Evolutionary conservation across 2,888 invertebrate species (phyloP).

Genomic region (Synanthedon andrenaeformis): DNA sequence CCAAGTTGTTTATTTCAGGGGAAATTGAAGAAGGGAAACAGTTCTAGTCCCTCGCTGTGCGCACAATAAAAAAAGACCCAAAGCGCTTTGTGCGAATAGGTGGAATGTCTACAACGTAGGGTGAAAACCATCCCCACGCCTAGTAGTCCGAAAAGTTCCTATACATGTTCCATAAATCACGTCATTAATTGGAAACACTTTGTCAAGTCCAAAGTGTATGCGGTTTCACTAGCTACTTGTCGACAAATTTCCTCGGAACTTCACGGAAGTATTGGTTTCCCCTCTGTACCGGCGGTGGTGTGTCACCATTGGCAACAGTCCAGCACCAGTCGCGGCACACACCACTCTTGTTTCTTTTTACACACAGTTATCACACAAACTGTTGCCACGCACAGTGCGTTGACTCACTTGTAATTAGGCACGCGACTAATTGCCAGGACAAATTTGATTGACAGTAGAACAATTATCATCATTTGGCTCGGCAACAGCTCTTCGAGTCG

Average conservation of each 20-base stretch:
- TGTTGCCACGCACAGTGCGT: constrained; percentile 2
- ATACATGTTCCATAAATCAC: no score
- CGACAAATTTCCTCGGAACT: not conserved
- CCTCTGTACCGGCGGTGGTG: constrained; percentile 1
- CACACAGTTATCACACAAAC: not conserved
- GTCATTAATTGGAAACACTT: no score
- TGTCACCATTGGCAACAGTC: constrained; percentile 2
- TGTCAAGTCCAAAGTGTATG: not conserved
- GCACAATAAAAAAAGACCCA: no score
- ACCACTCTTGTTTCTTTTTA: not conserved
- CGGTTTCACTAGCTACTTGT: not conserved
- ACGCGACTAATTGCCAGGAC: not conserved
- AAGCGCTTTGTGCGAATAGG: no score
- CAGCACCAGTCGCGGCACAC: not conserved
- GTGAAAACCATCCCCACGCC: no score
- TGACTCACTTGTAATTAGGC: constrained; percentile 2
- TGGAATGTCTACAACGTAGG: no score
- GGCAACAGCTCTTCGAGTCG: no score
- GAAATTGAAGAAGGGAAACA: no score
- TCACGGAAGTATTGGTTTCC: constrained; percentile 3
- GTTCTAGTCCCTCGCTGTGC: no score
- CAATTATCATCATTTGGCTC: no score
- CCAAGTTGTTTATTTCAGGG: no score
- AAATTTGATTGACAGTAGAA: not conserved
- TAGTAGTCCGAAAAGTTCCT: no score